phyloP scores from a whole-genome alignment of 2,113 vertebrate genomes.

The Chelonoidis abingdonii region DNA sequence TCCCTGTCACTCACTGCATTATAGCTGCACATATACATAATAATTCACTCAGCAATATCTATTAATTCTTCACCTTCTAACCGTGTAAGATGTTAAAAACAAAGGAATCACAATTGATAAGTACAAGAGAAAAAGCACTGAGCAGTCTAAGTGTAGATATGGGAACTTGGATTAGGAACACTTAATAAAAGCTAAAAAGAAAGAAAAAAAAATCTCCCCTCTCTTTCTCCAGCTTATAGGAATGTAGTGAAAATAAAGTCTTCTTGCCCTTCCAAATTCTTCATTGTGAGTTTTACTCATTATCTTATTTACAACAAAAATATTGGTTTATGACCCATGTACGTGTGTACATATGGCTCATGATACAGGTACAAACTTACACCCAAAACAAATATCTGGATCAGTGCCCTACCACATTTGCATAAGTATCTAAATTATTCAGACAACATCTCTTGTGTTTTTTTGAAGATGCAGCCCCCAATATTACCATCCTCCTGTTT shows the following conservation, averaged over 20 bases:
- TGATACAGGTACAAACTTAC: background rate
- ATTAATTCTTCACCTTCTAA: background rate
- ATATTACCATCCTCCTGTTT: background rate
- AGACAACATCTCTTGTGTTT: background rate
- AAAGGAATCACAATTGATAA: background rate
- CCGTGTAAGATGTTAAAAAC: rapidly evolving
- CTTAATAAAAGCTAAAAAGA: background rate
- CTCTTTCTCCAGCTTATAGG: background rate
- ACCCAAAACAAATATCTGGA: background rate
- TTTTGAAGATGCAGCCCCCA: background rate
- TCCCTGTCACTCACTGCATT: background rate
- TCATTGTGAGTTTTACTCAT: background rate
- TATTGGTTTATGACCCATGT: background rate
- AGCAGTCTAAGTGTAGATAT: background rate
- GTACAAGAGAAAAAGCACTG: constrained; percentile 15
- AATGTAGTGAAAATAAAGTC: background rate
- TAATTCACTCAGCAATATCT: background rate
- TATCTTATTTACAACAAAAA: constrained; percentile 10
- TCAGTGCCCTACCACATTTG: background rate
- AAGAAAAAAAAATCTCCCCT: background rate
- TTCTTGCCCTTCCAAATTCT: background rate
- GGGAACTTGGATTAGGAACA: background rate
- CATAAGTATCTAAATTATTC: background rate
- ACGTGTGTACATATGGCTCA: background rate
- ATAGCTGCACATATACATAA: background rate